Evolutionary conservation across 2,888 invertebrate genomes (phyloP), one percentile per base, ranked within the genome.

Genomic region (Drosophila leonis): DNA sequence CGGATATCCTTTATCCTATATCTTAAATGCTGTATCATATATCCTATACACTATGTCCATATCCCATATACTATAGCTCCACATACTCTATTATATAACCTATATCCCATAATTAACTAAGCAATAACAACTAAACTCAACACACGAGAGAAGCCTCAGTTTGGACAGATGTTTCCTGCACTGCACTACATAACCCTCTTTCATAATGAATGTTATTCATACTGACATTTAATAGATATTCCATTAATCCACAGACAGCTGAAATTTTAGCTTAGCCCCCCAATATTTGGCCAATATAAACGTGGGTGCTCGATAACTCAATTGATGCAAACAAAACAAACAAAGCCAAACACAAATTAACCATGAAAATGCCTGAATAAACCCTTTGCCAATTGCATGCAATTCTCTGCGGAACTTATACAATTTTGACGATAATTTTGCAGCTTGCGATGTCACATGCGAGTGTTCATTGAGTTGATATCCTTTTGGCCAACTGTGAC

Each of bases 341-440:
- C 35, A 46, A 71, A 71, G 71, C 52, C 37, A 67, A 65, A 44
- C 39, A 46, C 29, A 61, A 79, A 77, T 81, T 77, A 63, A 41
- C 67, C 35, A 35, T 39, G 51, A 39, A 37, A 37, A 59, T 27
- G 15, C 20, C 15, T 18, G 27, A 67, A 61, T 59, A 61, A 46
- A 42, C 52, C 57, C 55, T 31, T 63, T 41, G 37, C 20, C 55
- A 75, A 69, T 54, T 59, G 54, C 31, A 59, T 56, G 62, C 66
- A 72, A 78, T 72, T 52, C 35, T n/a, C 42, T 13, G 42, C 31
- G 57, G 59, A 49, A 66, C 68, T 68, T 70, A 67, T 66, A 65
- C 64, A 78, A 71, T 77, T 78, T 80, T 65, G 57, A 33, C 54
- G 73, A 64, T 18, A 67, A 65, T 82, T 72, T 82, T 84, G 80